These are phyloP conservation scores for Mythimna impura DNA, from an alignment of 2,888 invertebrate species.

Conservation along the genomic window DNA sequence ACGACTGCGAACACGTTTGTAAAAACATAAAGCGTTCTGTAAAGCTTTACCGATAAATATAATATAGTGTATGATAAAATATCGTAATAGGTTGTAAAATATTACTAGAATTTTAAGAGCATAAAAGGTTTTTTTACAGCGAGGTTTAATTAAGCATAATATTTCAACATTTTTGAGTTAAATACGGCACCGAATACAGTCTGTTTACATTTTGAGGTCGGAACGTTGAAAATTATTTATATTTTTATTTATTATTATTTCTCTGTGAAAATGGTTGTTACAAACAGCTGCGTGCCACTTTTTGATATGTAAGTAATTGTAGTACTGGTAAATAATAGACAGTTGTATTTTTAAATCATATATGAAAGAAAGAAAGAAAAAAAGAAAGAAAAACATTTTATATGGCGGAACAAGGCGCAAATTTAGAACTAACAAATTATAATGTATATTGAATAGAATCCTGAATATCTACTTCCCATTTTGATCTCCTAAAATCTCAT, in stretches of 20 bases:
- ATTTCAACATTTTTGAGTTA: slow-evolving; percentile 46
- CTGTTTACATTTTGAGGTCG: slow-evolving; percentile 24
- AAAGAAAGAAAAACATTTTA: too few relatives aligned
- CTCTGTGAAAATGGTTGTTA: slow-evolving; percentile 11
- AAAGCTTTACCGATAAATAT: slow-evolving; percentile 1
- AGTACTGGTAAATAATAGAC: too few relatives aligned
- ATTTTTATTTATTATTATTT: too few relatives aligned
- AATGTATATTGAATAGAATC: too few relatives aligned
- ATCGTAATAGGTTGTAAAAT: slow-evolving; percentile 23
- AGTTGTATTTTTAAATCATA: too few relatives aligned
- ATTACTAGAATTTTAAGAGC: slow-evolving; percentile 36
- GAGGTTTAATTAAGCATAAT: slow-evolving; percentile 43
- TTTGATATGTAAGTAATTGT: not conserved
- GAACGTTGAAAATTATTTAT: slow-evolving; percentile 29
- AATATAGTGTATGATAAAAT: slow-evolving; percentile 29
- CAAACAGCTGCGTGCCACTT: slow-evolving; percentile 25
- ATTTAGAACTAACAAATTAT: too few relatives aligned
- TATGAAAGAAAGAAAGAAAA: too few relatives aligned
- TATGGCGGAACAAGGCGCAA: too few relatives aligned
- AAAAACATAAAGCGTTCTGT: slow-evolving; percentile 8
- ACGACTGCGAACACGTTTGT: not conserved
- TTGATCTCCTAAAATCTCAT: too few relatives aligned
- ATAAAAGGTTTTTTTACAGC: slow-evolving; percentile 42
- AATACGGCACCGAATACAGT: slow-evolving; percentile 12
- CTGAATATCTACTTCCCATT: too few relatives aligned